Evolutionary conservation across 2,888 invertebrate genomes (phyloP).

Genomic region (Halictus ligatus): DNA sequence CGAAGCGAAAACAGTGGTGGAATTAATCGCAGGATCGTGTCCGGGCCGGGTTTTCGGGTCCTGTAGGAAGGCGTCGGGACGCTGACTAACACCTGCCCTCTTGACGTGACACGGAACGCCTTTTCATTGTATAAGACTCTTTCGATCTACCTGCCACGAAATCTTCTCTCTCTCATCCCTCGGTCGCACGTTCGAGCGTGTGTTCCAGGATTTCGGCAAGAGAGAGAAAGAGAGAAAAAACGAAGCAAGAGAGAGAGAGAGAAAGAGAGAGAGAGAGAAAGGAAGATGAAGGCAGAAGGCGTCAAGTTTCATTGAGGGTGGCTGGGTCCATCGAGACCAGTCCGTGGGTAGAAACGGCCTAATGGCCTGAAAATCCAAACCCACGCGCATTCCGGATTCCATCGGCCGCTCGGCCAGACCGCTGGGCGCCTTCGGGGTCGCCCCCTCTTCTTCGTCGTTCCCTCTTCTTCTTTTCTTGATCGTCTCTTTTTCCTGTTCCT

Average conservation of each 20-base stretch:
- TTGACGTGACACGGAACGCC: slow-evolving; percentile 48
- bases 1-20: neutral
- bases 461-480: slow-evolving; percentile 5
- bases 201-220: slow-evolving; percentile 15
- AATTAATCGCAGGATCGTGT: slow-evolving; percentile 40
- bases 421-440: slow-evolving; percentile 67
- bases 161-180: slow-evolving; percentile 1
- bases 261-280: neutral
- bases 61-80: slow-evolving; percentile 18
- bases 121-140: slow-evolving; percentile 39
- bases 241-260: neutral
- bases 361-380: slow-evolving; percentile 66
- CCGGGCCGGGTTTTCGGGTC: slow-evolving; percentile 1
- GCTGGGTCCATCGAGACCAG: slow-evolving; percentile 32
- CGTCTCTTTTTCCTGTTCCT: neutral
- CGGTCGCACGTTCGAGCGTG: slow-evolving; percentile 29
- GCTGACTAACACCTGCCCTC: slow-evolving; percentile 46
- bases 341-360: slow-evolving; percentile 50
- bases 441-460: slow-evolving; percentile 9
- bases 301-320: slow-evolving; percentile 65
- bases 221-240: neutral
- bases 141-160: slow-evolving; percentile 56
- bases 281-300: slow-evolving; percentile 33
- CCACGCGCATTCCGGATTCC: slow-evolving; percentile 65
- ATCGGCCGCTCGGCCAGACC: slow-evolving; percentile 58